Percentiles rank a stretch among this genome's conserved stretches.
These are phyloP conservation scores for Macropus fuliginosus DNA, from an alignment of 2,797 vertebrate species.

Conservation along the genomic window DNA sequence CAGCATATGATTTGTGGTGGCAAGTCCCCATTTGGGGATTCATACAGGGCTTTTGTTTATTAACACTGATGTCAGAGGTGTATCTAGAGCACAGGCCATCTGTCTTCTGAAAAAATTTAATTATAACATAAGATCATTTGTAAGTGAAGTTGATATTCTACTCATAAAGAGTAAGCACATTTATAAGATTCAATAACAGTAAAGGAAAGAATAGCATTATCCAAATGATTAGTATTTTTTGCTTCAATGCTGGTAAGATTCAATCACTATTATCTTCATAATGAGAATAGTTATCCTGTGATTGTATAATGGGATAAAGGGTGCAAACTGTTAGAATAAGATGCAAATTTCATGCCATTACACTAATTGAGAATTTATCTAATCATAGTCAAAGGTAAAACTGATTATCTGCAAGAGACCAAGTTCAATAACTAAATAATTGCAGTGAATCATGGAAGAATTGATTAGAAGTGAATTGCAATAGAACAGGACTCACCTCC, in stretches of 20 bases:
- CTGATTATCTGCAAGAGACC: not conserved
- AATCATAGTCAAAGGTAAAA: not conserved
- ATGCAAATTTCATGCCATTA: not conserved
- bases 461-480: not conserved
- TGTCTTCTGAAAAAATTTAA: not conserved
- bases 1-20: not conserved
- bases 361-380: not conserved
- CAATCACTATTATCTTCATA: not conserved
- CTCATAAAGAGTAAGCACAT: not conserved
- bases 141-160: not conserved
- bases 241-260: not conserved
- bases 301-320: not conserved
- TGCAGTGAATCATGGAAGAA: not conserved
- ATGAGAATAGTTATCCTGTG: not conserved
- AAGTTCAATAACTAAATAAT: not conserved
- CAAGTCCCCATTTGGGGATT: not conserved
- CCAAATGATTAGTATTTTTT: not conserved
- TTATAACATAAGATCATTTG: not conserved
- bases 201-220: not conserved
- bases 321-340: not conserved
- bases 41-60: not conserved
- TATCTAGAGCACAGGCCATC: not conserved
- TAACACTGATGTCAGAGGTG: not conserved
- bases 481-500: not conserved
- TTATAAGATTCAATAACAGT: not conserved